Base-by-base conservation (phyloP, 35 echinoderm and acorn worm genomes). In the Hemicentrotus pulcherrimus region DNA sequence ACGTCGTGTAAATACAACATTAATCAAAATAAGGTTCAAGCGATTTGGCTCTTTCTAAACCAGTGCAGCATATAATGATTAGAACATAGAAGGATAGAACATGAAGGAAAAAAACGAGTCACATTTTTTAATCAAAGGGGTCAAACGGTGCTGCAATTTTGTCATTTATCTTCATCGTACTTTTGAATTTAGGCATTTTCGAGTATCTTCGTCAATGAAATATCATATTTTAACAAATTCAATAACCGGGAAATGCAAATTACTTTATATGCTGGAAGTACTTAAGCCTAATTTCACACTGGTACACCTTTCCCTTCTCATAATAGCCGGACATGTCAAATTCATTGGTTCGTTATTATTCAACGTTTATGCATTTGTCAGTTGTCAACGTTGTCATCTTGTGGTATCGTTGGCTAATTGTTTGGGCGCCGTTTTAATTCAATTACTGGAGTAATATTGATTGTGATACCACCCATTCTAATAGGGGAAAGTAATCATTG, bases 381-480 rank as follows among this genome's bases (percentile, higher is more conserved):
- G 22, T 78, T 78, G 65, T 78, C 65, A 78, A 78, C 19, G 19
- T n/a, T 78, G 65, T 78, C 65, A 78, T 78, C 65, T 78, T 78
- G 65, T 78, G 65, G 65, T 78, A 78, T 78, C 24, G 22, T 78
- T 78, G 6, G 3, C 22, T 78, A 78, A 78, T 78, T 78, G 65
- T 78, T 78, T 78, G 6, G 65, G 65, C 65, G 65, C 65, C 65
- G n/a, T 78, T 78, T 78, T 78, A 78, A 78, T 78, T 78, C 22
- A 78, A 78, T 78, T 78, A 78, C 65, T 78, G 19, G 24, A 78
- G 65, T 78, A 78, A 78, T 78, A 78, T 78, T 78, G 65, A 78
- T 78, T 78, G 65, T n/a, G 65, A 78, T 78, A 28, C 65, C 65
- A 78, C 65, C 65, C 65, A 78, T 78, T 78, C 65, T 78, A 78